phyloP scores from a whole-genome alignment of 2,888 invertebrate species.

The Andrena praecox region DNA sequence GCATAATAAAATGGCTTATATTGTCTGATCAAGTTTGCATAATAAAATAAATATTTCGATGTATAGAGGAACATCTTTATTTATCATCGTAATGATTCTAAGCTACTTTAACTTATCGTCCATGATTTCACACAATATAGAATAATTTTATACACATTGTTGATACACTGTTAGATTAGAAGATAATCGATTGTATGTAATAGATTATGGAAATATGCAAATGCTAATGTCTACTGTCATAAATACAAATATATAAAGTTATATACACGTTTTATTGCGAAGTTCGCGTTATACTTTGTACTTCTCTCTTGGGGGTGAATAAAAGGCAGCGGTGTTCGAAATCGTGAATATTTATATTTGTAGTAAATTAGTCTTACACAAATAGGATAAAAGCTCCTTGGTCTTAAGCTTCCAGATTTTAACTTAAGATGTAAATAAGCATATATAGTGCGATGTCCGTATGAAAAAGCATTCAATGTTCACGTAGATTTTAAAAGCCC shows the following conservation, averaged over 20 bases:
- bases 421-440: slow-evolving; percentile 70
- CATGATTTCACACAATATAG: neutral
- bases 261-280: neutral
- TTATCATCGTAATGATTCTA: neutral
- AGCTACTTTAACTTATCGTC: neutral
- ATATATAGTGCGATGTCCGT: slow-evolving; percentile 65
- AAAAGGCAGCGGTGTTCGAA: slow-evolving; percentile 41
- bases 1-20: slow-evolving; percentile 54
- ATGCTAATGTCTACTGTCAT: neutral
- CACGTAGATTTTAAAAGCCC: slow-evolving; percentile 64
- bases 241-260: slow-evolving; percentile 4
- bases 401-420: slow-evolving; percentile 58
- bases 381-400: slow-evolving; percentile 73
- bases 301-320: slow-evolving; percentile 19
- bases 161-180: neutral
- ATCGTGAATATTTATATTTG: slow-evolving; percentile 77
- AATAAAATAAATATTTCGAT: slow-evolving; percentile 55
- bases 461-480: slow-evolving; percentile 68
- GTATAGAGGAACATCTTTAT: slow-evolving; percentile 16
- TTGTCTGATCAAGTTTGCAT: slow-evolving; percentile 55
- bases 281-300: slow-evolving; percentile 14
- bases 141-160: neutral
- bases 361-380: slow-evolving; percentile 77
- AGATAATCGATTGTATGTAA: neutral
- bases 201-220: neutral